Base-by-base conservation (phyloP, 2,113 vertebrate genomes). In the Dasyornis broadbenti region DNA sequence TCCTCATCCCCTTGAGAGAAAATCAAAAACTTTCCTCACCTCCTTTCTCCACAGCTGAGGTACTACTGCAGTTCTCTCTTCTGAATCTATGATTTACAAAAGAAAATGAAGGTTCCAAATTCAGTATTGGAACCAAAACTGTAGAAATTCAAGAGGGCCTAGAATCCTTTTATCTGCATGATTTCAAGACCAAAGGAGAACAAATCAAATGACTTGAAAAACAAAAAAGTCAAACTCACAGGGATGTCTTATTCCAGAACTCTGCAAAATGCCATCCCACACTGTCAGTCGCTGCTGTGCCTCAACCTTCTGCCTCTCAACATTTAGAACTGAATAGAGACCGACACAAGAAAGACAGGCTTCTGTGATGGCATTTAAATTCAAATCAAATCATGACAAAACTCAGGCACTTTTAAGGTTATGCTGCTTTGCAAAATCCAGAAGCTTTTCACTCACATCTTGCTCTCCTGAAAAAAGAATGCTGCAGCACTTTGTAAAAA, bases 1-100 rank as follows among this genome's bases (percentile, higher is more conserved):
- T 47, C 22, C 35, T 54, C 6, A 0, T 0, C 13, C 22, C 28
- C 22, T 15, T 8, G 1, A 40, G 14, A 2, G 6, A 76, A 50
- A 82, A 28, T 19, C 26, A 26, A 22, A 28, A 50, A 56, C 5
- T 11, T 23, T 44, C 53, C 28, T 45, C 15, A 16, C 4, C 49
- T 20, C 27, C 49, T 16, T 50, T 53, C 65, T 40, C 61, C 56
- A 35, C 63, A 79, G 68, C 37, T 49, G 49, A 86, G 31, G 23
- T 7, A 56, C 4, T 76, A 35, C 16, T 23, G 65, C 53, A 40
- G 11, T 8, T 42, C 9, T 31, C 59, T 65, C 31, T 57, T 57
- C 63, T 4, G 1, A 47, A 47, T 30, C n/a, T 50, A 6, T 2
- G 5, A 52, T 28, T 64, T 45, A 26, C 10, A 66, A 47, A 35